Percentiles rank a stretch among this genome's conserved stretches.
These are phyloP conservation scores for Crossocerus cetratus DNA, from an alignment of 2,888 invertebrate species.

Conservation along the genomic window DNA sequence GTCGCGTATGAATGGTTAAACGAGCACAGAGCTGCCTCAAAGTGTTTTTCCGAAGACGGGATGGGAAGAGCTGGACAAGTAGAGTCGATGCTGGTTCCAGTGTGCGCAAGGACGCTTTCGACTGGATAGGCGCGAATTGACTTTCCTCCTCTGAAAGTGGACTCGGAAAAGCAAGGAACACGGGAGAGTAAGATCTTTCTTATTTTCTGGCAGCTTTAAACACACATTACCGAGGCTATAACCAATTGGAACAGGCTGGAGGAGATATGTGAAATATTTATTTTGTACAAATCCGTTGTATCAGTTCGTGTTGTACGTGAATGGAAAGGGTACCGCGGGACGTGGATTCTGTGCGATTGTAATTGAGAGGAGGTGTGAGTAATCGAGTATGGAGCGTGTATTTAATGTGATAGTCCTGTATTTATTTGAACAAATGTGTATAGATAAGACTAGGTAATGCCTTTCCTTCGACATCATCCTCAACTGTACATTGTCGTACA, in stretches of 20 bases:
- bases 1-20: too few species aligned
- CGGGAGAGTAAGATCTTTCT: constrained; percentile 45
- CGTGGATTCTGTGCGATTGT: constrained; percentile 17
- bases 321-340: not conserved
- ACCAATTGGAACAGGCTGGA: constrained; percentile 1
- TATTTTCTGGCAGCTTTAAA: constrained; percentile 49
- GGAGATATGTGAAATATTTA: constrained; percentile 44
- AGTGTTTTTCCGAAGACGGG: not conserved
- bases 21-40: not conserved
- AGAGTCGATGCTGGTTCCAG: constrained; percentile 9
- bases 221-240: constrained; percentile 22
- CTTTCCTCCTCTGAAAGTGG: not conserved
- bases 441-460: constrained; percentile 54
- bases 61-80: not conserved
- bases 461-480: constrained; percentile 31
- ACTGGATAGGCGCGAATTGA: not conserved
- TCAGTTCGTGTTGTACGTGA: constrained; percentile 19
- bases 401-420: constrained; percentile 70
- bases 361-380: constrained; percentile 16
- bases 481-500: constrained; percentile 60
- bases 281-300: constrained; percentile 38
- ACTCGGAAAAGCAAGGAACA: not conserved
- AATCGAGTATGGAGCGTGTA: constrained; percentile 53
- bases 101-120: not conserved
- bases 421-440: constrained; percentile 71